phyloP scores from a whole-genome alignment of 1,140 invertebrate species.

The Euura saliciscinereae region DNA sequence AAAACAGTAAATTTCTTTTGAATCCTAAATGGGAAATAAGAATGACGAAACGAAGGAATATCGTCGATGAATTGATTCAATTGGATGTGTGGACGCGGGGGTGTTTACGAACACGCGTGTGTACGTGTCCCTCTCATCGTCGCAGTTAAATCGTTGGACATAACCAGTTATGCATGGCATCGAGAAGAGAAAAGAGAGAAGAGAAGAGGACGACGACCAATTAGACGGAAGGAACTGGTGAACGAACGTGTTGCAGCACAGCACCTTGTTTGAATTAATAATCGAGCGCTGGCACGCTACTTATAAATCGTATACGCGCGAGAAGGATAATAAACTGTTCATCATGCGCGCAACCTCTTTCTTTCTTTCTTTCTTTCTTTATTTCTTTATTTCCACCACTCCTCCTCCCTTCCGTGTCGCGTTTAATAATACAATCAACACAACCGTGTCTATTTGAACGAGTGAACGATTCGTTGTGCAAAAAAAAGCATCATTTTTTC shows the following conservation, averaged over 20 bases:
- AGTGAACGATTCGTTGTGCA: too few species aligned
- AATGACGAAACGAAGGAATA: too few species aligned
- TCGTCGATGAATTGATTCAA: too few species aligned
- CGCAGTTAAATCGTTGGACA: not conserved
- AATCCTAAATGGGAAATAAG: too few species aligned
- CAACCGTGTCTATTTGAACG: slow-evolving; percentile 32
- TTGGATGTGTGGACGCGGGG: too few species aligned
- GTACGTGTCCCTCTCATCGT: too few species aligned
- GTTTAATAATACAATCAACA: not conserved
- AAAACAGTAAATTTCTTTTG: too few species aligned
- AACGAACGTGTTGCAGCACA: not conserved
- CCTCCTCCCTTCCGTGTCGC: too few species aligned
- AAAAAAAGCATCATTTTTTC: too few species aligned
- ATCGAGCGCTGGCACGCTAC: slow-evolving; percentile 5
- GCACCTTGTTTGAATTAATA: slow-evolving; percentile 8
- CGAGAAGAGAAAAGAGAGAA: not conserved
- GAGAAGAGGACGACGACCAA: not conserved
- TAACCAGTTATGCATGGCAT: slow-evolving; percentile 9
- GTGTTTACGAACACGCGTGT: too few species aligned
- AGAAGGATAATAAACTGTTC: too few species aligned
- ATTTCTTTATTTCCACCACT: slow-evolving; percentile 21
- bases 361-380: not conserved
- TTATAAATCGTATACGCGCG: not conserved
- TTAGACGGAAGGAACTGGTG: not conserved
- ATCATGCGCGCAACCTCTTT: too few species aligned